phyloP scores from a whole-genome alignment of 2,113 vertebrate genomes.

The Chaetops frenatus region DNA sequence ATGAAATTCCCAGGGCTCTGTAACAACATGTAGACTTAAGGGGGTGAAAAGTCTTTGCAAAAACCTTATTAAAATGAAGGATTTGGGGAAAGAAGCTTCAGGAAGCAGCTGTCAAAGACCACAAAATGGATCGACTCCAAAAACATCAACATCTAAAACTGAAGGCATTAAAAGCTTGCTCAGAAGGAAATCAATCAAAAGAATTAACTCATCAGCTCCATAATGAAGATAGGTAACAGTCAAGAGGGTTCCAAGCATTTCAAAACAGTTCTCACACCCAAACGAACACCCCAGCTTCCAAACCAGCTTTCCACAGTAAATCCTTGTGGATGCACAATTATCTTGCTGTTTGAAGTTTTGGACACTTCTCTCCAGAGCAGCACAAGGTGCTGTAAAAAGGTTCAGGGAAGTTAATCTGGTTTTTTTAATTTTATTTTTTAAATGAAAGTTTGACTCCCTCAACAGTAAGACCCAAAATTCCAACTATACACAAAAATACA shows the following conservation, averaged over 20 bases:
- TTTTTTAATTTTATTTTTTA: no score
- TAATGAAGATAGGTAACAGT: background rate
- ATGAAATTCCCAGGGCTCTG: accelerated
- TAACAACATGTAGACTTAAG: background rate
- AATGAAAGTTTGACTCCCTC: no score
- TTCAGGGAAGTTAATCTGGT: background rate
- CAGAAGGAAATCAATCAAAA: background rate
- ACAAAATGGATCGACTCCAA: background rate
- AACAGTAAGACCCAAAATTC: background rate
- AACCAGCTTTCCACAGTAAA: background rate
- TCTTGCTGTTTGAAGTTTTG: background rate
- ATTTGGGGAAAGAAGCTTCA: background rate
- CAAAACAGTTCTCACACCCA: background rate
- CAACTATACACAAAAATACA: accelerated
- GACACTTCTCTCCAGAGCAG: background rate
- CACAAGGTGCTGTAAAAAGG: background rate
- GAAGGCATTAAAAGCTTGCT: background rate
- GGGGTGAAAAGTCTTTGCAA: background rate
- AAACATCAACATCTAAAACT: background rate
- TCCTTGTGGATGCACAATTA: no score
- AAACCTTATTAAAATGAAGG: background rate
- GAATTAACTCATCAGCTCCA: background rate
- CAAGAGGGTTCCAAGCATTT: background rate
- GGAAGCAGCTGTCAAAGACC: background rate
- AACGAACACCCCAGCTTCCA: background rate